phyloP scores from a whole-genome alignment of 2,113 vertebrate species.

The Puffinus mauretanicus region DNA sequence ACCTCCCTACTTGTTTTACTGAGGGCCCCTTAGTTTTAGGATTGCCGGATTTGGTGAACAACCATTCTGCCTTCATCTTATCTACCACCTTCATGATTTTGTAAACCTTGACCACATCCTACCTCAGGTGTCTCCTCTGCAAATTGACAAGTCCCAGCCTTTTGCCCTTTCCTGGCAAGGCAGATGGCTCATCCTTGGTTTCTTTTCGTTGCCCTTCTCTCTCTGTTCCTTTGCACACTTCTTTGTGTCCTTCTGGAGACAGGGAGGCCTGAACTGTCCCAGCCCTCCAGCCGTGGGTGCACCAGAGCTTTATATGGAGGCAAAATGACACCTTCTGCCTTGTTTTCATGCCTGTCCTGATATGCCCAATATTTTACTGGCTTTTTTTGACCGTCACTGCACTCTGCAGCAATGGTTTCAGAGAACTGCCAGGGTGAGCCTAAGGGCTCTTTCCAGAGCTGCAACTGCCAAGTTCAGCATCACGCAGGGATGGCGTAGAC shows the following conservation, averaged over 20 bases:
- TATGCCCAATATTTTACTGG: background rate
- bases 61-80: background rate
- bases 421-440: background rate
- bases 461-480: background rate
- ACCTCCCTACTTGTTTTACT: background rate
- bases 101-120: background rate
- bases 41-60: background rate
- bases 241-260: background rate
- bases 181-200: background rate
- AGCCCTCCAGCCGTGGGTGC: background rate
- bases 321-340: background rate
- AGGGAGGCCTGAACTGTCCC: background rate
- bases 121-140: background rate
- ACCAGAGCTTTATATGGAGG: background rate
- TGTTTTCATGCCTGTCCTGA: background rate
- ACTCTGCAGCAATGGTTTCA: background rate
- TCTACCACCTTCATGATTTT: background rate
- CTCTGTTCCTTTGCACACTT: background rate
- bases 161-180: background rate
- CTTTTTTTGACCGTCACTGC: background rate
- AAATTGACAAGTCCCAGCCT: background rate
- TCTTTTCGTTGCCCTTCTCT: background rate
- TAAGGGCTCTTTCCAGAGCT: background rate
- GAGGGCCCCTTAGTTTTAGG: background rate
- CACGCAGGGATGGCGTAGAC: background rate